Evolutionary conservation across 2,888 invertebrate species (phyloP), one percentile per base, ranked within the genome.

Genomic region (Serrognathus titanus): DNA sequence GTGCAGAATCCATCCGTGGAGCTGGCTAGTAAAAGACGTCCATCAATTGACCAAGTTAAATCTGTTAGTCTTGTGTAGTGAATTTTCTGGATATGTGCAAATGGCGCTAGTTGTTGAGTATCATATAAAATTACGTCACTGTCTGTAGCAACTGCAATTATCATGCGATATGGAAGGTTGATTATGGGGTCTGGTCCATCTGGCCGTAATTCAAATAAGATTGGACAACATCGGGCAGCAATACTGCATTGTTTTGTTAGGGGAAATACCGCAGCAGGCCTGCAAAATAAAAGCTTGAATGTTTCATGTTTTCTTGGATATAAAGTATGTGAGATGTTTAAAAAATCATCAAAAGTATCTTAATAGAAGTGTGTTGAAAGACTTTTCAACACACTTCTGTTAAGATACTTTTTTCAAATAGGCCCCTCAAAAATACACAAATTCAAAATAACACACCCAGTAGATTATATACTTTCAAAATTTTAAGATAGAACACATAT

Each of bases 1-100:
- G 94, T 90, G 75, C 93, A 93, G 75, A 90, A 96, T 1, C 95
- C 95, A 79, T 96, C 95, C 0, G 92, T 90, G 10, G 94, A 94
- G 2, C 93, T 90, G 0, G 89, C 87, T 5, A 90, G 81, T 55
- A 95, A 76, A 52, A 89, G 77, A 57, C 80, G 78, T 1, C 94
- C 94, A 79, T 95, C 90, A 9, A 80, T 78, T 0, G 94, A 92
- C 94, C 95, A 96, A 0, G 91, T 78, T n/a, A 94, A 70, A 76
- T 94, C 94, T 6, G 92, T 93, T 43, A 96, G 80, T 62, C 91
- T 81, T n/a, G 93, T 91, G 69, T 94, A 94, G 74, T 95, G 94
- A 64, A 95, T 90, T 71, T 93, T 90, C 20, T 89, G 85, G 53
- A 94, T 82, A 51, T 86, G 80, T 0, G 87, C 93, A 75, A 96